Evolutionary conservation across 2,888 invertebrate species (phyloP).

Genomic region (Megastigmus dorsalis): DNA sequence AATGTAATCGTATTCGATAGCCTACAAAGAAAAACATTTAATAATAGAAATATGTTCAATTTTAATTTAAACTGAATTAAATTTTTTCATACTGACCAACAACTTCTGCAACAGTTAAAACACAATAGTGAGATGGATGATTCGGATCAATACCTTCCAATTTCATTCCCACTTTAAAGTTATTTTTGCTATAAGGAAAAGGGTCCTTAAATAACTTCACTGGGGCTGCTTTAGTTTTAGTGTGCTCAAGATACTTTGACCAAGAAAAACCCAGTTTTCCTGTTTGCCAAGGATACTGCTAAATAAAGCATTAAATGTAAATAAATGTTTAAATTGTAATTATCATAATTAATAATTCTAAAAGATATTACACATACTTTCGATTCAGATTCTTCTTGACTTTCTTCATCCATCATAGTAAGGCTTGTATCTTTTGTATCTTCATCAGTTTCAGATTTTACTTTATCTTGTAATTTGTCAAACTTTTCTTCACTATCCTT

Average conservation of each 20-base stretch:
- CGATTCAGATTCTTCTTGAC: slow-evolving; percentile 63
- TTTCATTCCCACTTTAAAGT: slow-evolving; percentile 90
- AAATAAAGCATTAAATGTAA: slow-evolving; percentile 44
- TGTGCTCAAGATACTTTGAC: slow-evolving; percentile 84
- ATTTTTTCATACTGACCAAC: slow-evolving; percentile 68
- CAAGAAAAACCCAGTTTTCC: slow-evolving; percentile 86
- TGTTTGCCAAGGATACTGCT: slow-evolving; percentile 81
- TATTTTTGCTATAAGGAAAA: slow-evolving; percentile 85
- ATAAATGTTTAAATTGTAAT: slow-evolving; percentile 18
- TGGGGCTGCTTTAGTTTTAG: slow-evolving; percentile 84
- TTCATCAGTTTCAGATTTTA: slow-evolving; percentile 69
- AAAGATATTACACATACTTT: slow-evolving; percentile 62
- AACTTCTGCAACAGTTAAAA: slow-evolving; percentile 88
- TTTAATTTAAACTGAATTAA: background rate
- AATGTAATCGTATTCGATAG: slow-evolving; percentile 89
- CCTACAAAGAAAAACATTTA: slow-evolving; percentile 74
- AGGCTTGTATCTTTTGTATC: slow-evolving; percentile 69
- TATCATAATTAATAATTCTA: background rate
- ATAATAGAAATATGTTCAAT: background rate
- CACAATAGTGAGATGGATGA: slow-evolving; percentile 92
- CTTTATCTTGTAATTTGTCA: slow-evolving; percentile 38
- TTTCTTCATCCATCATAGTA: slow-evolving; percentile 66
- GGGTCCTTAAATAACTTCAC: slow-evolving; percentile 86
- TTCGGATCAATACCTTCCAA: slow-evolving; percentile 95
- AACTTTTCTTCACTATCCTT: slow-evolving; percentile 57